Percentiles rank a stretch among this genome's conserved stretches.
Conservation (phyloP, 1,140 invertebrate species). For the Papilio machaon region DNA sequence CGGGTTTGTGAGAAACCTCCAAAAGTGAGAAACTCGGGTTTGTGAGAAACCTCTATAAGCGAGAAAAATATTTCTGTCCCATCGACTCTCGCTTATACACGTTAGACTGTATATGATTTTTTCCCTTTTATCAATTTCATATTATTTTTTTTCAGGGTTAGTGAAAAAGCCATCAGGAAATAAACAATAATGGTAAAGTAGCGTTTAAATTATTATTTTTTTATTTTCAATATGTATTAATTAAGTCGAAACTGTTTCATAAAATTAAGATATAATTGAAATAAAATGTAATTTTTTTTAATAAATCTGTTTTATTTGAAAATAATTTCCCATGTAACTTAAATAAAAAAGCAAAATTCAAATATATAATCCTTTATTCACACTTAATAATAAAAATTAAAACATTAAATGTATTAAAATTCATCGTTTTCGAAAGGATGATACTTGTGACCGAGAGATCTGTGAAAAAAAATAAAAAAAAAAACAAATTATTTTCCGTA, state of each 20-base stretch:
- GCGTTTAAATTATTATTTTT: not conserved
- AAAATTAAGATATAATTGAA: not conserved
- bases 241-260: too few relatives aligned
- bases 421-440: constrained; percentile 53
- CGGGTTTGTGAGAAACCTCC: too few relatives aligned
- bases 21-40: too few relatives aligned
- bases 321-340: not conserved
- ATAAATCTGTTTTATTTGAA: not conserved
- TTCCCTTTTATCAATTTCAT: constrained; percentile 25
- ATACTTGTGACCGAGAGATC: constrained; percentile 50
- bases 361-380: not conserved
- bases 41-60: too few relatives aligned
- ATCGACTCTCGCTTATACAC: too few relatives aligned
- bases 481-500: not conserved
- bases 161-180: constrained; percentile 47
- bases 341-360: not conserved
- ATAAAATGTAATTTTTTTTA: not conserved
- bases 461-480: constrained; percentile 43
- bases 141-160: constrained; percentile 46
- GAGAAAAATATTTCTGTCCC: too few relatives aligned
- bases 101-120: too few relatives aligned
- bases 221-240: not conserved
- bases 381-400: not conserved
- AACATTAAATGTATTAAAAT: constrained; percentile 39
- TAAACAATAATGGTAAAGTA: not conserved